Percentiles rank a stretch among this genome's conserved stretches.
Conservation (phyloP, 2,113 vertebrate species). For the Phaethon lepturus region DNA sequence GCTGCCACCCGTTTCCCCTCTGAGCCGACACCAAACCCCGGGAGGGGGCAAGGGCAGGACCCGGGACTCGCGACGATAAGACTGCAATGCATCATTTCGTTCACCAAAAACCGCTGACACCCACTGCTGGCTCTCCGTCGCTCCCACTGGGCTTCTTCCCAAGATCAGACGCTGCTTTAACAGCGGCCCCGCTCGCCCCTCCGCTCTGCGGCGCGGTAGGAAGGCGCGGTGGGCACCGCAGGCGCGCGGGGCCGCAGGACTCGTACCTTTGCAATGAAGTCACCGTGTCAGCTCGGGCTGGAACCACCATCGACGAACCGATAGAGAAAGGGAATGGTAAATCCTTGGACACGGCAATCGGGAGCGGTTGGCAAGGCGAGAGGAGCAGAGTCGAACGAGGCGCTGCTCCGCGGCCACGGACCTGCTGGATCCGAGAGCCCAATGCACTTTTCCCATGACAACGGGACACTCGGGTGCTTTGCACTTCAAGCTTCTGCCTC, state of each 20-base stretch:
- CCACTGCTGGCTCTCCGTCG: neutral
- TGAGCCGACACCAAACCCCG: neutral
- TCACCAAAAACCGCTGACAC: no score
- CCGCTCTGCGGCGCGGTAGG: rapidly evolving
- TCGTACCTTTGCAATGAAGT: neutral
- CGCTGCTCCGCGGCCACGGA: rapidly evolving
- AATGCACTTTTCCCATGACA: neutral
- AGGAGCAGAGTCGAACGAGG: neutral
- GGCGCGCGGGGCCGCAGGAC: neutral
- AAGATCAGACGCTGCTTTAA: neutral
- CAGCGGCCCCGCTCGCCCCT: neutral
- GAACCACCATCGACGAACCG: neutral
- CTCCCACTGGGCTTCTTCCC: neutral
- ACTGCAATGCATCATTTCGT: neutral
- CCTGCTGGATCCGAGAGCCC: rapidly evolving
- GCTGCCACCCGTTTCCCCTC: neutral
- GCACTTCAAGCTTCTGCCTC: neutral
- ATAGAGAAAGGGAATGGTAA: neutral
- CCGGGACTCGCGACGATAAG: rapidly evolving
- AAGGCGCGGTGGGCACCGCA: neutral
- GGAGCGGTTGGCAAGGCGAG: neutral
- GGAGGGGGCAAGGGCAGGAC: neutral
- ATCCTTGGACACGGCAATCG: rapidly evolving
- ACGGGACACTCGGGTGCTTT: rapidly evolving
- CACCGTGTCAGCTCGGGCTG: neutral